Conservation (phyloP, 2,888 invertebrate species). For the Bimastos eiseni region DNA sequence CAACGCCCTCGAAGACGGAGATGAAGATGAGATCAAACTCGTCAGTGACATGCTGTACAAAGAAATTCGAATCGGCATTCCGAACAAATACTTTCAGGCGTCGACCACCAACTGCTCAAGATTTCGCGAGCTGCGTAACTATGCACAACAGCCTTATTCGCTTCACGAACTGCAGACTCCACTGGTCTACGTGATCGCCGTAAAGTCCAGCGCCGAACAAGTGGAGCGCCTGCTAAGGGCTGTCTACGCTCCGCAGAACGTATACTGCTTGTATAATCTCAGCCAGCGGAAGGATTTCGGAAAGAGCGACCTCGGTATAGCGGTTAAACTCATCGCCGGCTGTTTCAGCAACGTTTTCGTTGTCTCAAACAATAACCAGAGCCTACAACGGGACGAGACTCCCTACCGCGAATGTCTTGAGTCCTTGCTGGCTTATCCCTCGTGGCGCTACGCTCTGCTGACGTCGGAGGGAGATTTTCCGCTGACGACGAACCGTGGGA, state of each 20-base stretch:
- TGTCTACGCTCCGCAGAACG: slow-evolving; percentile 55
- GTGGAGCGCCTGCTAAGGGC: slow-evolving; percentile 50
- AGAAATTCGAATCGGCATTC: background rate
- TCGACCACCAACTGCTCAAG: background rate
- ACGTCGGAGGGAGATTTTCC: background rate
- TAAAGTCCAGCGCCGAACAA: slow-evolving; percentile 48
- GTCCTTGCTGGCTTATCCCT: background rate
- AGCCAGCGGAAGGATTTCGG: slow-evolving; percentile 48
- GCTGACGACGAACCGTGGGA: background rate
- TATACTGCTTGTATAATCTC: slow-evolving; percentile 52
- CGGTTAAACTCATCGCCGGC: slow-evolving; percentile 46
- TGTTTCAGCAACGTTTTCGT: slow-evolving; percentile 60
- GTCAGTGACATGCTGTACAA: background rate
- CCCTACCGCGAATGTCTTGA: background rate
- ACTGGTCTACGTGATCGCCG: background rate
- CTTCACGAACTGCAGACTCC: background rate
- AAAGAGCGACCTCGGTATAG: slow-evolving; percentile 36
- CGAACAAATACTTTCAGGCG: background rate
- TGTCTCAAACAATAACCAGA: slow-evolving; percentile 38
- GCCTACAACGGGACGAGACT: background rate
- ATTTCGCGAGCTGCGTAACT: background rate
- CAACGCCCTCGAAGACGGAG: background rate
- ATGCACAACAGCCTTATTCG: background rate
- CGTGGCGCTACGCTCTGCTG: background rate
- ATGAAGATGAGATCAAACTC: background rate